Percentiles rank a stretch among this genome's conserved stretches.
Conservation (phyloP, 2,797 vertebrate species). For the Poecilia wingei region DNA sequence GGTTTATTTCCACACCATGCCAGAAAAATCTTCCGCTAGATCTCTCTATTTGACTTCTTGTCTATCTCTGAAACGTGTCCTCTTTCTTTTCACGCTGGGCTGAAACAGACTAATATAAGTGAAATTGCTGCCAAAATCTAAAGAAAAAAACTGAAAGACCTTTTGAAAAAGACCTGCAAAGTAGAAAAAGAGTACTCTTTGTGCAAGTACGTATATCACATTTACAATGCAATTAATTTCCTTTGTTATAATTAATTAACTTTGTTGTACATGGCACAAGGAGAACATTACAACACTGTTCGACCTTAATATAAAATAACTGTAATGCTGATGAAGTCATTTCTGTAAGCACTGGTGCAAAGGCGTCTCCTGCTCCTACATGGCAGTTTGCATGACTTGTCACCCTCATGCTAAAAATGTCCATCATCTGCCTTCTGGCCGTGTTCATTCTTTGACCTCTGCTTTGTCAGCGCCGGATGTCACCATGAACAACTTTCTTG, state of each 20-base stretch:
- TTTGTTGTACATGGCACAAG: background rate
- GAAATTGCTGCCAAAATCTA: background rate
- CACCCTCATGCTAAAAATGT: background rate
- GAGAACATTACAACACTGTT: slow-evolving; percentile 3
- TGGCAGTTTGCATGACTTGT: slow-evolving; percentile 12
- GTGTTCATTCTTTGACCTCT: slow-evolving; percentile 20
- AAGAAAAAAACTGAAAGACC: background rate
- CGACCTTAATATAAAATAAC: slow-evolving; percentile 14
- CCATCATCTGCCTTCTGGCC: slow-evolving; percentile 16
- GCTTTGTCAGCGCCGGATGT: slow-evolving; percentile 17
- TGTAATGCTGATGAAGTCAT: slow-evolving; percentile 10
- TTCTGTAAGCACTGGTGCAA: slow-evolving; percentile 10
- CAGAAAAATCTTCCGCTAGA: background rate
- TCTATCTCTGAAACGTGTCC: background rate
- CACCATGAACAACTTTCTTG: slow-evolving; percentile 25
- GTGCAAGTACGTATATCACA: background rate
- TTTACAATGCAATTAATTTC: background rate
- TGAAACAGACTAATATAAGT: background rate
- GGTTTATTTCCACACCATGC: background rate
- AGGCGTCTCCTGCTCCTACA: slow-evolving; percentile 2
- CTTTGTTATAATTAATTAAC: background rate
- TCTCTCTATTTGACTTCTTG: background rate
- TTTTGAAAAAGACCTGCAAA: background rate
- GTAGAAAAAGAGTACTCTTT: background rate
- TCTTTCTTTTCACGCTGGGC: background rate